Evolutionary conservation across 2,888 invertebrate genomes (phyloP), one percentile per base, ranked within the genome.

Genomic region (Toxonevra muliebris): DNA sequence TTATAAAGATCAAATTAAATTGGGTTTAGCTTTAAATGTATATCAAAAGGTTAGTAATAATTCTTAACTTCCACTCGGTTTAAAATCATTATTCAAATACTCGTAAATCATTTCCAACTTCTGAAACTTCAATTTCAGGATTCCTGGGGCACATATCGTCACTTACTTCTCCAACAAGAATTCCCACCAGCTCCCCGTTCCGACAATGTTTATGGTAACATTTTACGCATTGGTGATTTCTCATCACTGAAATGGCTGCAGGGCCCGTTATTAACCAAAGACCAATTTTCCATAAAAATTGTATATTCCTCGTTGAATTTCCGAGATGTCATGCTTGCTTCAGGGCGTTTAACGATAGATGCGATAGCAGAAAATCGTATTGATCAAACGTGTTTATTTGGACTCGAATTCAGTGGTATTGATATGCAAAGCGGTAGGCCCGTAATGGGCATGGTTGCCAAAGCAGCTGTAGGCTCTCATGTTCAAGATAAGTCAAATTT

Each of bases 251-350:
- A 85, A 20, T 95, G 94, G 94, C 81, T 94, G 2, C 91, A 95
- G 84, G 92, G 92, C 1, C 84, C 86, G 0, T 76, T 87, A 55
- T 30, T 30, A 30, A 40, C 19, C 1, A 55, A 52, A 5, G 15
- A 94, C 82, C 90, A 91, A 1, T 83, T 86, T 0, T 76, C 87
- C 10, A 61, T 75, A 2, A 78, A 87, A 57, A 57, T 77, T 2
- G 84, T 88, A 11, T 94, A 92, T 80, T 86, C 93, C 0, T 89
- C 95, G 0, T 83, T 97, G 17, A 97, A 97, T 86, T 97, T 96
- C 89, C 91, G 93, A 78, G 97, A 97, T 82, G 87, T 97, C 1
- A 96, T 97, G 96, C 87, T 93, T 1, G 93, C 96, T 0, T 93
- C 93, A 1, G 96, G 96, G 2, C 94, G 94, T 80, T 88, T 97